Conservation (phyloP, 1,140 invertebrate species). For the Colletes latitarsis region DNA sequence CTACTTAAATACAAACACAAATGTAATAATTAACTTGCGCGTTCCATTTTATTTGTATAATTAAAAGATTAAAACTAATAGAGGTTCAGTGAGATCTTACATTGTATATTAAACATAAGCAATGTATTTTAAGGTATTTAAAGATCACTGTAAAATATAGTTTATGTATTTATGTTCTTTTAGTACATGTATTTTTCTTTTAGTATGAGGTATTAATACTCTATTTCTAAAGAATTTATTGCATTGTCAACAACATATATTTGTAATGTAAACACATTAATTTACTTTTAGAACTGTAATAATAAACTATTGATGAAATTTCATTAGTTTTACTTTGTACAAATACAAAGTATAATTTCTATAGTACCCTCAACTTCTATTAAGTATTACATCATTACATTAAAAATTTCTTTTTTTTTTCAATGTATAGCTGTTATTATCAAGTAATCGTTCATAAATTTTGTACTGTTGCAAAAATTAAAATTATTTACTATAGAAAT, state of each 20-base stretch:
- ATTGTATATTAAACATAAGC: background rate
- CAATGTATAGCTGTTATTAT: background rate
- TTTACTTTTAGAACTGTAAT: conserved; percentile 28
- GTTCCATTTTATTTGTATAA: conserved; percentile 19
- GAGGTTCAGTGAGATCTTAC: background rate
- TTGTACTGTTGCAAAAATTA: conserved; percentile 4
- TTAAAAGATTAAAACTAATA: background rate
- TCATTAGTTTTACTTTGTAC: background rate
- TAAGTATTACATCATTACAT: background rate
- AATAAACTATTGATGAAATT: conserved; percentile 14
- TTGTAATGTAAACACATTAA: conserved; percentile 19
- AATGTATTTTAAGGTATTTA: conserved; percentile 25
- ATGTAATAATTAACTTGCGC: conserved; percentile 3
- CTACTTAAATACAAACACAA: conserved; percentile 5
- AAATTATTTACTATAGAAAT: conserved; percentile 11
- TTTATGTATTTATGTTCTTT: conserved; percentile 35
- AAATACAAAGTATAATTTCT: background rate
- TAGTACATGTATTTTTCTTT: conserved; percentile 11
- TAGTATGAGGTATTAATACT: conserved; percentile 4
- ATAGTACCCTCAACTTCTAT: background rate
- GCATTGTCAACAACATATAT: conserved; percentile 2
- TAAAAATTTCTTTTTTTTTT: background rate
- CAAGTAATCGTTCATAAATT: background rate
- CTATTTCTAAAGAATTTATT: conserved; percentile 3
- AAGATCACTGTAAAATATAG: conserved; percentile 40